A percentile compares a stretch with the other conserved stretches of the same genome.
Conservation (phyloP, 2,797 vertebrate genomes). For the Chiroxiphia lanceolata region DNA sequence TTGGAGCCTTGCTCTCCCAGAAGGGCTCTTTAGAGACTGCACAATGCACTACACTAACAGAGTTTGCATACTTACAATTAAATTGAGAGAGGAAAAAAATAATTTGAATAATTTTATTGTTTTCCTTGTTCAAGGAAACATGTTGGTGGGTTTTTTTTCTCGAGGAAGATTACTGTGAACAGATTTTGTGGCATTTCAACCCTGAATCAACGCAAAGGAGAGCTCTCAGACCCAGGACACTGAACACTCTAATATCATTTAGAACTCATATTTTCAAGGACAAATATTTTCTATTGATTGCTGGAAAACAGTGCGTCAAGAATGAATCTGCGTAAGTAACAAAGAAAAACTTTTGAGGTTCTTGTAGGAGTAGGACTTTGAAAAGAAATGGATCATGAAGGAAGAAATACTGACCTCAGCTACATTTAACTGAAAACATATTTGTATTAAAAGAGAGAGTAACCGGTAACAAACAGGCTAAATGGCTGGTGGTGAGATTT, state of each 20-base stretch:
- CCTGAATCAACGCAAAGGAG: not conserved
- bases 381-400: not conserved
- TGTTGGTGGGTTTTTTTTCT: not conserved
- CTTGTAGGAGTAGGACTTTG: fast-evolving
- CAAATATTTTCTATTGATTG: not conserved
- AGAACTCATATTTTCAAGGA: not conserved
- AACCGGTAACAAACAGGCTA: not conserved
- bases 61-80: not conserved
- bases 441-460: not conserved
- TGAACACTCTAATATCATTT: not conserved
- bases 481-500: not conserved
- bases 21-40: not conserved
- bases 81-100: not conserved
- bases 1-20: not conserved
- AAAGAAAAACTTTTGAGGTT: not conserved
- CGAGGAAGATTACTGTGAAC: not conserved
- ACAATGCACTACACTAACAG: not conserved
- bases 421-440: not conserved
- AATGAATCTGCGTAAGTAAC: not conserved
- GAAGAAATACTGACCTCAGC: not conserved
- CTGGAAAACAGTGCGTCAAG: not conserved
- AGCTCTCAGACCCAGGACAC: not conserved
- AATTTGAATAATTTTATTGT: not conserved
- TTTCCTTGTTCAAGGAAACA: not conserved
- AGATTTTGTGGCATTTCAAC: not conserved